phyloP scores from a whole-genome alignment of 2,888 invertebrate species.

The Hylaea fasciaria region DNA sequence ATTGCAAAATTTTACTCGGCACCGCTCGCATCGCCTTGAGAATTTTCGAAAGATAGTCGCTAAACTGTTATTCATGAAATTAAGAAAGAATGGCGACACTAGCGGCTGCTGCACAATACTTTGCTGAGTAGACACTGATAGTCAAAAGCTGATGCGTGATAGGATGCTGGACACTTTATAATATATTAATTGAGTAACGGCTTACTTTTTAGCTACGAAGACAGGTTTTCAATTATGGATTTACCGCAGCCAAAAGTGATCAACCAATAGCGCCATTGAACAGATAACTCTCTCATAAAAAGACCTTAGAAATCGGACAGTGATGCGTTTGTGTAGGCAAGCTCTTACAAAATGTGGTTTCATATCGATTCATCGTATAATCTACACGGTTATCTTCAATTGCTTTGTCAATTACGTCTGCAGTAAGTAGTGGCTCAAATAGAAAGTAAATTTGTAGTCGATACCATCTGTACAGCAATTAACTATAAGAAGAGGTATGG shows the following conservation, averaged over 20 bases:
- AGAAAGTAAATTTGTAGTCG: slow-evolving; percentile 4
- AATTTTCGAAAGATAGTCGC: neutral
- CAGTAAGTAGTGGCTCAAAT: too few species aligned
- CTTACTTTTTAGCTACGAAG: neutral
- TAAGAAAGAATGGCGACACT: neutral
- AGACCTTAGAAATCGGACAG: too few species aligned
- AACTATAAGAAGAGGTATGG: slow-evolving; percentile 39
- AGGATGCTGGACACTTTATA: neutral
- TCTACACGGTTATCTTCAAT: too few species aligned
- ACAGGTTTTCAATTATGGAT: neutral
- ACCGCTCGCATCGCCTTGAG: neutral
- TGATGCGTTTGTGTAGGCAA: too few species aligned
- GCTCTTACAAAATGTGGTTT: too few species aligned
- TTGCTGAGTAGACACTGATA: slow-evolving; percentile 8
- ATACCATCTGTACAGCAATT: slow-evolving; percentile 22
- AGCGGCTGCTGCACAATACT: neutral
- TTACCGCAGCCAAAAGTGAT: too few species aligned
- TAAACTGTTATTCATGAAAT: neutral
- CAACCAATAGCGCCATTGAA: too few species aligned
- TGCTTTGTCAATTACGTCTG: too few species aligned
- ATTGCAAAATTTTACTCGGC: neutral
- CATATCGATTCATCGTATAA: too few species aligned
- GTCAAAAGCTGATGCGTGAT: slow-evolving; percentile 12
- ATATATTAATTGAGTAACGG: slow-evolving; percentile 6
- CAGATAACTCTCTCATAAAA: too few species aligned